These are phyloP conservation scores for Rotaria magnacalcarata DNA, from an alignment of 2,888 invertebrate genomes.

Conservation along the genomic window DNA sequence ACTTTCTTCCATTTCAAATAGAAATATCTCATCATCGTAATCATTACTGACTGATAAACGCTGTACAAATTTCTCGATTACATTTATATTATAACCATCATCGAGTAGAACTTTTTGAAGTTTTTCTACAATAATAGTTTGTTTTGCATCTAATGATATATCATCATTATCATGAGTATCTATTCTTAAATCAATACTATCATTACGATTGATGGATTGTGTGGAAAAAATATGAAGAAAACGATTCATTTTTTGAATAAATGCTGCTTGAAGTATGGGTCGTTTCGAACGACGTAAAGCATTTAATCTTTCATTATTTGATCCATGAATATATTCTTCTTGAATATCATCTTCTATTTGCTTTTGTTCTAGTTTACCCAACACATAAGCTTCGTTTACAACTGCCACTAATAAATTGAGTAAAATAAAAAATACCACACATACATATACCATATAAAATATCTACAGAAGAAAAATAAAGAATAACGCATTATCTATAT, in stretches of 20 bases:
- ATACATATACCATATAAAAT: conserved; percentile 15
- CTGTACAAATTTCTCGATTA: background rate
- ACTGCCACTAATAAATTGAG: background rate
- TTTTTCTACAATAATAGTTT: background rate
- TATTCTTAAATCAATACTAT: background rate
- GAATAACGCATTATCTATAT: background rate
- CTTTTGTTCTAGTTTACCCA: conserved; percentile 10
- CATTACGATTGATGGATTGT: background rate
- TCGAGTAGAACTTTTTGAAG: background rate
- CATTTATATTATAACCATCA: background rate
- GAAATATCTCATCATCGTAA: background rate
- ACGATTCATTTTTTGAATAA: background rate
- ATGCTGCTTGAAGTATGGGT: background rate
- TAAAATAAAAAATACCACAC: background rate
- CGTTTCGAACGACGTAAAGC: background rate
- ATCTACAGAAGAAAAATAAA: background rate
- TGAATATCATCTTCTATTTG: background rate
- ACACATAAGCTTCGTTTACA: background rate
- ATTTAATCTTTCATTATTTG: background rate
- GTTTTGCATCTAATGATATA: background rate
- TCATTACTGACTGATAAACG: background rate
- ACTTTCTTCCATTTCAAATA: background rate
- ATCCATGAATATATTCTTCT: background rate
- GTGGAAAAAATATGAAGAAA: background rate
- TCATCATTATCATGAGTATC: background rate